Evolutionary conservation across 2,888 invertebrate species (phyloP).

Genomic region (Nebria brevicollis): DNA sequence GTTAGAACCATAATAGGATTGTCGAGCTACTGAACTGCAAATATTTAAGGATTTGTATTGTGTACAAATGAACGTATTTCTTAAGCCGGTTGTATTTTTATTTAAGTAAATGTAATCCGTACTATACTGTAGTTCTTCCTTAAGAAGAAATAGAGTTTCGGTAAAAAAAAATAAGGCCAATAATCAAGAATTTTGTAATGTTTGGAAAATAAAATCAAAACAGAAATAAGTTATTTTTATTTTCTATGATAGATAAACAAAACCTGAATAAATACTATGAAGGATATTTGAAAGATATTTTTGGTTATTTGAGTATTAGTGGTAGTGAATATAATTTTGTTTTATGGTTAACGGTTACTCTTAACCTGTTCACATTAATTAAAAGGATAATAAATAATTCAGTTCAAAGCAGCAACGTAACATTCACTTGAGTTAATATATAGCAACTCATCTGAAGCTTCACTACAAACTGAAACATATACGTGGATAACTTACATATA

Average conservation of each 20-base stretch:
- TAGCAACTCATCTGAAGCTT: slow-evolving; percentile 13
- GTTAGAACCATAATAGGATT: slow-evolving; percentile 27
- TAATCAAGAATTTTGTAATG: too few relatives aligned
- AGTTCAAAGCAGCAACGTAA: slow-evolving; percentile 29
- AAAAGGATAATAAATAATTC: slow-evolving; percentile 42
- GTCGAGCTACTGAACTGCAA: slow-evolving; percentile 22
- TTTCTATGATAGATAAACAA: too few relatives aligned
- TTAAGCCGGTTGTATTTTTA: slow-evolving; percentile 6
- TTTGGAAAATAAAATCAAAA: too few relatives aligned
- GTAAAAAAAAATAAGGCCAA: too few relatives aligned
- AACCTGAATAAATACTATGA: too few relatives aligned
- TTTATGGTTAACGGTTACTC: slow-evolving; percentile 39
- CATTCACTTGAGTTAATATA: slow-evolving; percentile 26
- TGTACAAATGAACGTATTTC: slow-evolving; percentile 28
- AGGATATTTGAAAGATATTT: not conserved
- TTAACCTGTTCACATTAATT: slow-evolving; percentile 46
- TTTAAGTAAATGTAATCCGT: slow-evolving; percentile 18
- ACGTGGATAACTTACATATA: slow-evolving; percentile 25
- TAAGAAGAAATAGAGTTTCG: too few relatives aligned
- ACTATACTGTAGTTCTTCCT: not conserved
- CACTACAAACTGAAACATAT: slow-evolving; percentile 32
- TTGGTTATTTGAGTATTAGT: not conserved
- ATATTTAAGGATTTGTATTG: slow-evolving; percentile 37
- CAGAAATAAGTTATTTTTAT: too few relatives aligned
- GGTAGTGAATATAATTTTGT: slow-evolving; percentile 31